These are phyloP conservation scores for Carassius carassius DNA, from an alignment of 2,113 vertebrate species.

Conservation along the genomic window DNA sequence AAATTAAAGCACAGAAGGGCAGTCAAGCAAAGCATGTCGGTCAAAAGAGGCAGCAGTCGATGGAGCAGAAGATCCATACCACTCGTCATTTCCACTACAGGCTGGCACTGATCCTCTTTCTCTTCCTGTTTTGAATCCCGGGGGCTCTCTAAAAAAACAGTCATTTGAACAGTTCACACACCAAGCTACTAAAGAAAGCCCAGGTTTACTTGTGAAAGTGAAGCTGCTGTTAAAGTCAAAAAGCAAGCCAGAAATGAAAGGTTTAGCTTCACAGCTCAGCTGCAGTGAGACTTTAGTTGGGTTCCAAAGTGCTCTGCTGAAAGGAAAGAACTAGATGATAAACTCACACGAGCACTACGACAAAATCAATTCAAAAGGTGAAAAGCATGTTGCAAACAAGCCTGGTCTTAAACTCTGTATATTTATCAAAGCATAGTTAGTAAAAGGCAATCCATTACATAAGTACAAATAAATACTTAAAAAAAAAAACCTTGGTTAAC, in stretches of 20 bases:
- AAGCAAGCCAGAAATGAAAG: conserved; percentile 7
- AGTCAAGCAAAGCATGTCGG: conserved; percentile 11
- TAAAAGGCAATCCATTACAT: neutral
- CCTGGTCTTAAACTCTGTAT: neutral
- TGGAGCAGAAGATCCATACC: conserved; percentile 33
- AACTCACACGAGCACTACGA: neutral
- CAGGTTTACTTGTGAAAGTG: conserved; percentile 20
- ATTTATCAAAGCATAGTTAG: neutral
- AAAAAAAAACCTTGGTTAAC: neutral
- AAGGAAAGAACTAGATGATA: neutral
- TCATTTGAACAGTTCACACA: conserved; percentile 30
- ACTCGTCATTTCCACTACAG: conserved; percentile 25
- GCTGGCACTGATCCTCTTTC: conserved; percentile 28
- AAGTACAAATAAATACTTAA: neutral
- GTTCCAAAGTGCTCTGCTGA: neutral
- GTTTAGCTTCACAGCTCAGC: neutral
- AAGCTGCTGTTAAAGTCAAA: neutral
- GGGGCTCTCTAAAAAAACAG: conserved; percentile 44
- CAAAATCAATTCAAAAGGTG: neutral
- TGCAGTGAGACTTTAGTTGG: neutral
- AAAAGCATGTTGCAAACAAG: neutral
- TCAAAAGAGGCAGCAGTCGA: conserved; percentile 32
- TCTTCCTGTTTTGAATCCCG: conserved; percentile 22
- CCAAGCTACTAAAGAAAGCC: neutral
- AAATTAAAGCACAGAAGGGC: conserved; percentile 24